Percentiles rank a stretch among this genome's conserved stretches.
Conservation (phyloP, 2,113 vertebrate species). For the Uria lomvia region DNA sequence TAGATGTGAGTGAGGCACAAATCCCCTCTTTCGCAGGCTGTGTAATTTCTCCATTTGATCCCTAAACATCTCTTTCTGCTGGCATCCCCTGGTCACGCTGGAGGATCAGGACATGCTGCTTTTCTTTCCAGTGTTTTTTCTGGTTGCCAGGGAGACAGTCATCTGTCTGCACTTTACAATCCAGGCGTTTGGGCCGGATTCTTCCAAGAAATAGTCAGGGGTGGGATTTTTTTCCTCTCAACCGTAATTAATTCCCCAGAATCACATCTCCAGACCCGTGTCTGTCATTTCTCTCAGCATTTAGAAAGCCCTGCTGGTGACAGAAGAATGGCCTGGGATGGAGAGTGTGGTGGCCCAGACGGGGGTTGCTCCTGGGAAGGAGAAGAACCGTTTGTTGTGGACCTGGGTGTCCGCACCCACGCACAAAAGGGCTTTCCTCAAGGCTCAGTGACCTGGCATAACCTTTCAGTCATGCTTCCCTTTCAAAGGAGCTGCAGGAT, state of each 20-base stretch:
- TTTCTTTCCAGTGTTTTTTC: neutral
- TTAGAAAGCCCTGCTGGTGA: neutral
- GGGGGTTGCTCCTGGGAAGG: neutral
- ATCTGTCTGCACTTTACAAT: neutral
- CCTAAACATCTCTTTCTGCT: neutral
- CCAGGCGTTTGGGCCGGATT: neutral
- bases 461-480: neutral
- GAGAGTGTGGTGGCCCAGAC: rapidly evolving
- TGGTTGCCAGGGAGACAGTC: neutral
- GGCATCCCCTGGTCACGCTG: neutral
- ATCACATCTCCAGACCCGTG: neutral
- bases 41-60: neutral
- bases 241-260: neutral
- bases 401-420: neutral
- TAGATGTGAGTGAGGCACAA: neutral
- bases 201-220: neutral
- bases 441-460: neutral
- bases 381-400: neutral
- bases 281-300: neutral
- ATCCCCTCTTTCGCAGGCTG: neutral
- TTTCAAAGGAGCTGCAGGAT: neutral
- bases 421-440: neutral
- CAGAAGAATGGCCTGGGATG: neutral
- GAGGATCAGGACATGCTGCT: neutral
- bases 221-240: neutral